A percentile compares a stretch with the other conserved stretches of the same genome.
Conservation (phyloP, 92 coral and sea anemone genomes). For the Parazoanthus darwini region DNA sequence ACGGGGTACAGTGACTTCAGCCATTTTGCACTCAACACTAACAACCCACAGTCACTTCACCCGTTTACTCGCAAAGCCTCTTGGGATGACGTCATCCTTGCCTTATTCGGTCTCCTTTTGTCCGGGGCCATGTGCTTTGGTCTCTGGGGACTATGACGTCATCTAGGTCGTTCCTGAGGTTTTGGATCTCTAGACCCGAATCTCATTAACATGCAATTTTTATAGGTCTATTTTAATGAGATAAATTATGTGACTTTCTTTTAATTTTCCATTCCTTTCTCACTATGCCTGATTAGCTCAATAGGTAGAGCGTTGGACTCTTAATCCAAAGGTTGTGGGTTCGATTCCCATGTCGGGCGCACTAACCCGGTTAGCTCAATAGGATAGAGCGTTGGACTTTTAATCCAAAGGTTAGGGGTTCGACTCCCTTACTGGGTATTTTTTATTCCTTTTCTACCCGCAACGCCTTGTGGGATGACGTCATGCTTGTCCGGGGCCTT, state of each 20-base stretch:
- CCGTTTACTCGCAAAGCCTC: neutral
- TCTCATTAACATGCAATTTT: neutral
- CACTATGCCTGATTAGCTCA: neutral
- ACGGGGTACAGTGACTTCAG: neutral
- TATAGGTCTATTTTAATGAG: neutral
- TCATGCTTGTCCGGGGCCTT: too few species aligned
- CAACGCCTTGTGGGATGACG: too few species aligned
- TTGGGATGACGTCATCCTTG: slow-evolving; percentile 6
- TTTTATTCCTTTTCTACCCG: too few species aligned
- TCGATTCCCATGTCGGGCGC: too few species aligned
- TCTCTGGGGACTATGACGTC: slow-evolving; percentile 2
- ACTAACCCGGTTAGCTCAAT: too few species aligned
- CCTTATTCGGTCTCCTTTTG: neutral
- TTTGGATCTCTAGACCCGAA: neutral
- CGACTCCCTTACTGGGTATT: too few species aligned
- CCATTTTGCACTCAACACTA: neutral
- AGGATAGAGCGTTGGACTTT: too few species aligned
- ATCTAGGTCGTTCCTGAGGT: neutral
- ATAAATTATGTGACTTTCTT: too few species aligned
- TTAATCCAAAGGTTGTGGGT: too few species aligned
- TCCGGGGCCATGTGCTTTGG: neutral
- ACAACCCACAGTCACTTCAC: neutral
- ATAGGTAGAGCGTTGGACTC: neutral
- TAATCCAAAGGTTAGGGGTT: too few species aligned
- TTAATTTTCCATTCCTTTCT: too few species aligned